Conservation (phyloP, 1,140 invertebrate species). For the Penaeus japonicus region DNA sequence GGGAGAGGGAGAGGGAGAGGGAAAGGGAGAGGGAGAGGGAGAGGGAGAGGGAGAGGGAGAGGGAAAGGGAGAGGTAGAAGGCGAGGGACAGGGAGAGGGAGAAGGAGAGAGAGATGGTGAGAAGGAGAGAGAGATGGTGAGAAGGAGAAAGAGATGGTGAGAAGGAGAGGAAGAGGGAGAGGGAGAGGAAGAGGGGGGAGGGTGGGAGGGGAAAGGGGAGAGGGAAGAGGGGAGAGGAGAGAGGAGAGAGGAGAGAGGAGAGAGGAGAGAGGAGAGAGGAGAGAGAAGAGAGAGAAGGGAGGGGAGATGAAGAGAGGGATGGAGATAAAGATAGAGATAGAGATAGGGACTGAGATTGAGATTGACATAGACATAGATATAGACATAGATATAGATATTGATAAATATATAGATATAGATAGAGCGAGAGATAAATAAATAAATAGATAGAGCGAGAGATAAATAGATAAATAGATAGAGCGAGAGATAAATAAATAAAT, state of each 20-base stretch:
- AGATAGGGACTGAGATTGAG: neutral
- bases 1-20: too few species aligned
- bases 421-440: too few species aligned
- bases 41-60: neutral
- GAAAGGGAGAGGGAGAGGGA: too few species aligned
- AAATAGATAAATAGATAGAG: too few species aligned
- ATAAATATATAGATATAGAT: too few species aligned
- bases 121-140: neutral
- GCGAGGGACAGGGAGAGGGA: neutral
- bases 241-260: too few species aligned
- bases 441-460: too few species aligned
- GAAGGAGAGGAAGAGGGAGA: too few species aligned
- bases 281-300: neutral
- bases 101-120: neutral
- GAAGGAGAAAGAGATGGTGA: neutral
- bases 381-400: too few species aligned
- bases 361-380: neutral
- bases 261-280: neutral
- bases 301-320: neutral
- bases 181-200: neutral
- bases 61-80: neutral
- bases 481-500: too few species aligned
- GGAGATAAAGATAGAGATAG: neutral
- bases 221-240: neutral
- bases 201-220: neutral